Conservation (phyloP, 2,113 vertebrate genomes). For the Phylloscopus whistleri region DNA sequence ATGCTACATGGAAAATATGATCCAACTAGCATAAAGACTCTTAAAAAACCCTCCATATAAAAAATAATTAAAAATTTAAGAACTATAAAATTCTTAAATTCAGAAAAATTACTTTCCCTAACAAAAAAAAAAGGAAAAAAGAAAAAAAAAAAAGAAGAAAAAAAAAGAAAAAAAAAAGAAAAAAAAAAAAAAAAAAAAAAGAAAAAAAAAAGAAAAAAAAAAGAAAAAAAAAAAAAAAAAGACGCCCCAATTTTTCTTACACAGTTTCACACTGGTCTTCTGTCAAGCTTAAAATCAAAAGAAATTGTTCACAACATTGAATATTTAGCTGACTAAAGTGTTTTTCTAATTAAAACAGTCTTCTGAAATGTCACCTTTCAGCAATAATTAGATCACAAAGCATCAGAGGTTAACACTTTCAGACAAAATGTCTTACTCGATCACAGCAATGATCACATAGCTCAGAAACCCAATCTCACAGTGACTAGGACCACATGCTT, state of each 20-base stretch:
- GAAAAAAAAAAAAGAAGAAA: too few species aligned
- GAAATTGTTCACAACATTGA: neutral
- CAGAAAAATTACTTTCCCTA: neutral
- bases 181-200: too few species aligned
- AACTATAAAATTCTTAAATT: neutral
- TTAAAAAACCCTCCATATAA: neutral
- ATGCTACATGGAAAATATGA: neutral
- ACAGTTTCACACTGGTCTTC: neutral
- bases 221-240: too few species aligned
- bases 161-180: too few species aligned
- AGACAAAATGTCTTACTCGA: neutral
- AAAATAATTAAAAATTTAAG: neutral
- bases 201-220: too few species aligned
- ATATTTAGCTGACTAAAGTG: slow-evolving; percentile 1
- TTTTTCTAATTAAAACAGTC: slow-evolving; percentile 7
- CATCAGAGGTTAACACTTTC: neutral
- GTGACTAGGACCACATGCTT: neutral
- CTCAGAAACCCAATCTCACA: neutral
- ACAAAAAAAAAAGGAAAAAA: neutral
- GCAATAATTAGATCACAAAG: neutral
- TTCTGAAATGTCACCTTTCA: slow-evolving; percentile 19
- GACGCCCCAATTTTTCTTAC: neutral
- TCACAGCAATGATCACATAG: neutral
- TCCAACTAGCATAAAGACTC: neutral
- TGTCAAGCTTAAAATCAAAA: neutral